Percentiles rank a stretch among this genome's conserved stretches.
Evolutionary conservation across 2,797 vertebrate genomes (phyloP).

Genomic region (Philypnodon macrostomus): DNA sequence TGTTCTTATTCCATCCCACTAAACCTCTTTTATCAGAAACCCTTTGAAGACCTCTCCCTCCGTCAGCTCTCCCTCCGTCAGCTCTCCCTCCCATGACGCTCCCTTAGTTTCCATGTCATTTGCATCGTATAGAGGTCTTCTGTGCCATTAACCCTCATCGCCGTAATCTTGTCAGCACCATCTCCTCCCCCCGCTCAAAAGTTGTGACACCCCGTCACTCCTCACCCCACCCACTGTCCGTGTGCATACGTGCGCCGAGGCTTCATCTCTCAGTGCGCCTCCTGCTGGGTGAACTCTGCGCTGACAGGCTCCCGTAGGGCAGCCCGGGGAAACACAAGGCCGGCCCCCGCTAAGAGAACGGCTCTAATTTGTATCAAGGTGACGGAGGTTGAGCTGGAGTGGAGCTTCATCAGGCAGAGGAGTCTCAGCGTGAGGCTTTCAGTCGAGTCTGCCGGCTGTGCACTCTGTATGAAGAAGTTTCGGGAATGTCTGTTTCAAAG

Average conservation of each 20-base stretch:
- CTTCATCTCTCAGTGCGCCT: constrained; percentile 38
- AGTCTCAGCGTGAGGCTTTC: constrained; percentile 32
- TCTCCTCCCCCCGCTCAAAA: constrained; percentile 36
- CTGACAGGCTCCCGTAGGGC: constrained; percentile 59
- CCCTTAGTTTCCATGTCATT: constrained; percentile 26
- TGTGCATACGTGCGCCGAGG: constrained; percentile 28
- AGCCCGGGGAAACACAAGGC: constrained; percentile 43
- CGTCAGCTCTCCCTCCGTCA: constrained; percentile 1
- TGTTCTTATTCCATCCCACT: constrained; percentile 13
- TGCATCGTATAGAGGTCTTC: constrained; percentile 51
- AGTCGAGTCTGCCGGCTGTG: constrained; percentile 36
- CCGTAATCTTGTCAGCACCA: constrained; percentile 45
- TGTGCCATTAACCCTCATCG: constrained; percentile 59
- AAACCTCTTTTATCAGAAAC: constrained; percentile 2
- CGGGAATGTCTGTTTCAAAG: constrained; percentile 35
- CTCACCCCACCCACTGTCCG: constrained; percentile 39
- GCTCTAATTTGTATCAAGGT: constrained; percentile 70
- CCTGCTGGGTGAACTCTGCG: constrained; percentile 52
- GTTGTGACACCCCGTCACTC: constrained; percentile 41
- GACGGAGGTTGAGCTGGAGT: constrained; percentile 48
- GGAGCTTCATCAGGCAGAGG: constrained; percentile 35
- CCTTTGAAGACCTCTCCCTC: constrained; percentile 22
- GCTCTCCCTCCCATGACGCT: neutral
- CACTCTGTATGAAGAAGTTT: constrained; percentile 48
- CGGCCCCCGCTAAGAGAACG: constrained; percentile 36